phyloP scores from a whole-genome alignment of 2,888 invertebrate species.

The Exocentrus adspersus region DNA sequence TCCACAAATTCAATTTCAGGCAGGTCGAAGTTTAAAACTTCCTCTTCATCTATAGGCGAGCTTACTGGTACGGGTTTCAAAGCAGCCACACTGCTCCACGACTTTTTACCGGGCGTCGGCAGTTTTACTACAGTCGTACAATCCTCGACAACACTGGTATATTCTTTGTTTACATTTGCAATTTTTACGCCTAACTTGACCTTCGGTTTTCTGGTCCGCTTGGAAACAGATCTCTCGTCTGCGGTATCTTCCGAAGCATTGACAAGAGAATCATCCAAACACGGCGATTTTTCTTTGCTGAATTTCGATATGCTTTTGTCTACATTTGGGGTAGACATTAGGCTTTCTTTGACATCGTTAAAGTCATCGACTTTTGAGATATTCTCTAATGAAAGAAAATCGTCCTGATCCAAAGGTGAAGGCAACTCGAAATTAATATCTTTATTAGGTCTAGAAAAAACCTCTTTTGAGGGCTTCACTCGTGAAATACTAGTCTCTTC shows the following conservation, averaged over 20 bases:
- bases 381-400: conserved; percentile 49
- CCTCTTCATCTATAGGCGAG: conserved; percentile 40
- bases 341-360: conserved; percentile 49
- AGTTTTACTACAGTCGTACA: conserved; percentile 41
- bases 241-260: conserved; percentile 42
- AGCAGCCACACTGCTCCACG: conserved; percentile 69
- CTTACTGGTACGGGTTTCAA: conserved; percentile 44
- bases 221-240: conserved; percentile 46
- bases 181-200: conserved; percentile 61
- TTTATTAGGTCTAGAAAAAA: conserved; percentile 20
- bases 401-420: conserved; percentile 47
- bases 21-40: conserved; percentile 34
- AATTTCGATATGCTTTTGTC: conserved; percentile 25
- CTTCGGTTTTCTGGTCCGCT: conserved; percentile 60
- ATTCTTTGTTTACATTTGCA: conserved; percentile 44
- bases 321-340: conserved; percentile 16
- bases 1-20: conserved; percentile 44
- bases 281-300: conserved; percentile 23
- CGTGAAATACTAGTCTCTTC: conserved; percentile 8
- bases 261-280: conserved; percentile 32
- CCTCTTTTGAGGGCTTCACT: conserved; percentile 17
- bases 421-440: conserved; percentile 40
- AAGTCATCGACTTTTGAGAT: conserved; percentile 46
- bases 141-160: conserved; percentile 37
- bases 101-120: conserved; percentile 60